Evolutionary conservation across 2,888 invertebrate species (phyloP).

Genomic region (Apamea epomidion): DNA sequence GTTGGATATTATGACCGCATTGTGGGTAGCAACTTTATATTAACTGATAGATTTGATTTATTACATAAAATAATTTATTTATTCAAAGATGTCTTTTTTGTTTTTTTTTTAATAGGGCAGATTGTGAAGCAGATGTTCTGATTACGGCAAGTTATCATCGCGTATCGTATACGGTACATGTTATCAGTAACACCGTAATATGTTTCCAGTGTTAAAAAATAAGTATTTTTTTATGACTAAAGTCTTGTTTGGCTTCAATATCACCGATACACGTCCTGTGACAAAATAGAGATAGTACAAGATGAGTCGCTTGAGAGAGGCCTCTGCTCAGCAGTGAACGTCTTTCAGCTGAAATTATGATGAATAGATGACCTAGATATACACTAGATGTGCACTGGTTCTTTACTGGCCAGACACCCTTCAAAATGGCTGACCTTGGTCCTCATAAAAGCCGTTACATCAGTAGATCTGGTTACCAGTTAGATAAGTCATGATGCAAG

Average conservation of each 20-base stretch:
- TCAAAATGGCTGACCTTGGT: conserved; percentile 51
- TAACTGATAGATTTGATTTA: no score
- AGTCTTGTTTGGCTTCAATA: background rate
- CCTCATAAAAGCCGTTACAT: conserved; percentile 36
- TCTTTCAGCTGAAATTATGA: background rate
- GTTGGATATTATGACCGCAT: no score
- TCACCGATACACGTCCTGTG: background rate
- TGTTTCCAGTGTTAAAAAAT: background rate
- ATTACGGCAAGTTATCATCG: background rate
- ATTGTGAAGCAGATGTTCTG: background rate
- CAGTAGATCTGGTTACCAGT: conserved; percentile 11
- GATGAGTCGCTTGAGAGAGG: background rate
- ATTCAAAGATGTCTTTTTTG: background rate
- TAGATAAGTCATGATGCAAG: conserved; percentile 38
- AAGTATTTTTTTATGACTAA: no score
- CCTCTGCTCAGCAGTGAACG: background rate
- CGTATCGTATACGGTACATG: no score
- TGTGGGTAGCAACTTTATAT: no score
- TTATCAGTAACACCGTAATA: background rate
- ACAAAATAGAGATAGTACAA: no score
- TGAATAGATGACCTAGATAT: background rate
- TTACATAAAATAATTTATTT: no score
- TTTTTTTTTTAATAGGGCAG: no score
- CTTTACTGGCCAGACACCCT: background rate
- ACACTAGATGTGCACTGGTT: no score